phyloP scores from a whole-genome alignment of 2,888 invertebrate genomes.

The Athetis lepigone region DNA sequence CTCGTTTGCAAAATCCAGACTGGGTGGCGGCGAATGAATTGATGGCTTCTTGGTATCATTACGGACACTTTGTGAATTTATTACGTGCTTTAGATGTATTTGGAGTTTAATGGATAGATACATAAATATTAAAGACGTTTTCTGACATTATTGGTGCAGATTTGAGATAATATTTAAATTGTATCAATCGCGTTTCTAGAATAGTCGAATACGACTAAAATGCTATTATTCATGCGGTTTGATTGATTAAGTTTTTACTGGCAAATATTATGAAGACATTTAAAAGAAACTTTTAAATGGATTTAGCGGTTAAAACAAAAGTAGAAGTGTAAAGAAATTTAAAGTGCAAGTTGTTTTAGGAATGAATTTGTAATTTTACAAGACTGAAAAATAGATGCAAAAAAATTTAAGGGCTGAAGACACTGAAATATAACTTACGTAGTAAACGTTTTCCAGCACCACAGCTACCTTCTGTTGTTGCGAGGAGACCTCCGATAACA shows the following conservation, averaged over 20 bases:
- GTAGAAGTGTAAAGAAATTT: not conserved
- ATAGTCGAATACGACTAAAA: conserved; percentile 5
- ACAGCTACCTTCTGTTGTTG: conserved; percentile 85
- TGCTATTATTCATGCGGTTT: conserved; percentile 21
- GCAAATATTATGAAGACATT: conserved; percentile 14
- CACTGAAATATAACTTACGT: conserved; percentile 78
- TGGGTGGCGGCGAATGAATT: conserved; percentile 84
- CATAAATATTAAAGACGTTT: conserved; percentile 32
- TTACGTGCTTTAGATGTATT: conserved; percentile 43
- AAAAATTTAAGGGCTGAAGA: conserved; percentile 1
- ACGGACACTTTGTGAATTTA: conserved; percentile 54
- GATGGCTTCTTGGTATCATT: conserved; percentile 65
- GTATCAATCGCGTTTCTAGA: conserved; percentile 19
- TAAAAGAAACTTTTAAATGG: conserved; percentile 5
- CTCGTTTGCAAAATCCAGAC: conserved; percentile 82
- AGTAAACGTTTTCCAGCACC: conserved; percentile 86
- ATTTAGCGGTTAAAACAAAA: not conserved
- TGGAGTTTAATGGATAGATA: conserved; percentile 35
- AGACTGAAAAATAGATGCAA: no score
- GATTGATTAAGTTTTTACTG: conserved; percentile 13
- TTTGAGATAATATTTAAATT: conserved; percentile 20
- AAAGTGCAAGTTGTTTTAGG: no score
- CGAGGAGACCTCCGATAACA: conserved; percentile 86
- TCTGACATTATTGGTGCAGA: conserved; percentile 23
- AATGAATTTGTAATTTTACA: no score